Evolutionary conservation across 2,888 invertebrate genomes (phyloP).

Genomic region (Stenodema calcarata): DNA sequence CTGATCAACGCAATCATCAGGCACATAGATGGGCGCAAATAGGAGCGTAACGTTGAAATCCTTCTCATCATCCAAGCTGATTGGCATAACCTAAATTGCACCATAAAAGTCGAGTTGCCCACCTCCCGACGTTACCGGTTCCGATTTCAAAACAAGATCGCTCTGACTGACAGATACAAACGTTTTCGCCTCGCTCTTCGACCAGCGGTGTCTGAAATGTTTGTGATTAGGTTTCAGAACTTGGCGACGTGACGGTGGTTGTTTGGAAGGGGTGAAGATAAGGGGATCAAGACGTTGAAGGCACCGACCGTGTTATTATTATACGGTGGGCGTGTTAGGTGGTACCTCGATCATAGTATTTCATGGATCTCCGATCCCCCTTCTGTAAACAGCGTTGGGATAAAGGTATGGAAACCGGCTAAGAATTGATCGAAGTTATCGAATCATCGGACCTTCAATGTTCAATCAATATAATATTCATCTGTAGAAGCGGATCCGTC

Average conservation of each 20-base stretch:
- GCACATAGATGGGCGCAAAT: no score
- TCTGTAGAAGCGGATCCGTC: neutral
- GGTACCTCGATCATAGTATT: neutral
- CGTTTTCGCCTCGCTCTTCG: neutral
- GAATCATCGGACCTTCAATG: conserved; percentile 6
- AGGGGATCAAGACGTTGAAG: conserved; percentile 13
- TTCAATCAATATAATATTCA: conserved; percentile 8
- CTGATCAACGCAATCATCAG: no score
- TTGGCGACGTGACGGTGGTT: neutral
- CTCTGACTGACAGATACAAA: conserved; percentile 23
- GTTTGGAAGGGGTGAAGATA: conserved; percentile 15
- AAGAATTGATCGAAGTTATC: conserved; percentile 28
- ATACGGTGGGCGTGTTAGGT: neutral
- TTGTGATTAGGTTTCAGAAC: conserved; percentile 8
- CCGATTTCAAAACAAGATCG: neutral
- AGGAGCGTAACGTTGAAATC: neutral
- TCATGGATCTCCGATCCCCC: neutral
- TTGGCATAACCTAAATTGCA: neutral
- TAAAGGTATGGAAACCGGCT: neutral
- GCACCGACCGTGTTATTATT: neutral
- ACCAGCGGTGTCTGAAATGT: neutral
- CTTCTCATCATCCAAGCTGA: neutral
- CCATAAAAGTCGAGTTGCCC: neutral
- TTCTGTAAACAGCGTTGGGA: neutral
- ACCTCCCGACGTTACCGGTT: neutral